phyloP scores from a whole-genome alignment of 1,140 invertebrate species.

The Papilio helenus region DNA sequence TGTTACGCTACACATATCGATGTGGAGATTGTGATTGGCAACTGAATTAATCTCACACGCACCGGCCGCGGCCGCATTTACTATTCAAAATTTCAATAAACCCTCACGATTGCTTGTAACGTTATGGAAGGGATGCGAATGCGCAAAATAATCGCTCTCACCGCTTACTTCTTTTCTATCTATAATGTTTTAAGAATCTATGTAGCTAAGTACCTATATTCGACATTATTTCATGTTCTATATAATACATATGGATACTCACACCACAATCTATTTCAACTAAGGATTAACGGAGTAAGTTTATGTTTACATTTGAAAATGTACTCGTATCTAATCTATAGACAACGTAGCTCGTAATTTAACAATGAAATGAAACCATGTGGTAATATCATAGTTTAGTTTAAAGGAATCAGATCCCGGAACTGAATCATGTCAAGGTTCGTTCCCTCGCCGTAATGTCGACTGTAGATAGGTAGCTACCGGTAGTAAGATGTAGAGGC shows the following conservation, averaged over 20 bases:
- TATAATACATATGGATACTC: not conserved
- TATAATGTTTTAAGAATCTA: conserved; percentile 53
- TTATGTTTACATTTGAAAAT: conserved; percentile 1
- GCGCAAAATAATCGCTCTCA: conserved; percentile 72
- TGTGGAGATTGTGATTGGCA: conserved; percentile 64
- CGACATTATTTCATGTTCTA: conserved; percentile 29
- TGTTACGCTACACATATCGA: conserved; percentile 53
- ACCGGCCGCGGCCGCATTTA: conserved; percentile 48
- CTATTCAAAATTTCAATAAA: conserved; percentile 54
- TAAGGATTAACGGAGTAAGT: conserved; percentile 2
- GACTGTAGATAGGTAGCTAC: conserved; percentile 26
- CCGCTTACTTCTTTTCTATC: conserved; percentile 63
- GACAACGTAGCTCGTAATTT: conserved; percentile 1
- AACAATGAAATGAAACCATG: conserved; percentile 6
- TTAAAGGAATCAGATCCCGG: not conserved
- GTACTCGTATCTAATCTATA: conserved; percentile 17
- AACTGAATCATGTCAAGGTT: not conserved
- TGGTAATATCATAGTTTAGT: conserved; percentile 9
- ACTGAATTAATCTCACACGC: conserved; percentile 58
- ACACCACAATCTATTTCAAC: not conserved
- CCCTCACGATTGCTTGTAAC: conserved; percentile 54
- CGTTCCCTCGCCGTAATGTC: not conserved
- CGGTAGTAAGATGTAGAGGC: conserved; percentile 70
- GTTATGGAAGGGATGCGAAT: conserved; percentile 67
- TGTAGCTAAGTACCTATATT: conserved; percentile 34